phyloP scores from a whole-genome alignment of 2,797 vertebrate species.

The Ispidina lecontei region DNA sequence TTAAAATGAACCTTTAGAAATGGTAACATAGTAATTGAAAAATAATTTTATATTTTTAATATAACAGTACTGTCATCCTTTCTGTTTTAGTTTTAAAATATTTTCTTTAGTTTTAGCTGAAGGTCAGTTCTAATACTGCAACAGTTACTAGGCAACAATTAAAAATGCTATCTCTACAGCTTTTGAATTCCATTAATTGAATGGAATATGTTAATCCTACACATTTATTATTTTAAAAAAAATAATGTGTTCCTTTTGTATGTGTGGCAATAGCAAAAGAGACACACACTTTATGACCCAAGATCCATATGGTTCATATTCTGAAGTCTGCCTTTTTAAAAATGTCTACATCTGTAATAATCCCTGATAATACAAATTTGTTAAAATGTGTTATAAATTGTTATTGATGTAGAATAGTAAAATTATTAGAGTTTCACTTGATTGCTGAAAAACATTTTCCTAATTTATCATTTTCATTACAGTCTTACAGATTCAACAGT shows the following conservation, averaged over 20 bases:
- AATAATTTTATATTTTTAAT: conserved; percentile 30
- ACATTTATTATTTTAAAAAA: neutral
- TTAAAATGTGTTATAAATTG: neutral
- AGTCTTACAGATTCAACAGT: neutral
- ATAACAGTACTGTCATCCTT: neutral
- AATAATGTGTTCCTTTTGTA: neutral
- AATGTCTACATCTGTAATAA: neutral
- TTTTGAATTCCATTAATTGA: conserved; percentile 61
- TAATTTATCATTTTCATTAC: neutral
- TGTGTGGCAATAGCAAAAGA: neutral
- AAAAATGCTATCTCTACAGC: conserved; percentile 49
- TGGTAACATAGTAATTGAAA: neutral
- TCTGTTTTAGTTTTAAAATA: conserved; percentile 1
- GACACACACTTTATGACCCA: neutral
- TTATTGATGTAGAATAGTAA: neutral
- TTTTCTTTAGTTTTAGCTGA: conserved; percentile 40
- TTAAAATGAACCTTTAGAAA: neutral
- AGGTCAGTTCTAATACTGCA: conserved; percentile 37
- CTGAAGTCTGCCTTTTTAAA: neutral
- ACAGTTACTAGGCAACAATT: conserved; percentile 78
- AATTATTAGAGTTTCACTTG: neutral
- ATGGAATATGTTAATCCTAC: conserved; percentile 12
- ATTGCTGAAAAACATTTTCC: neutral
- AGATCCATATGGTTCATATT: neutral
- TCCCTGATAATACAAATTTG: neutral